Base-by-base conservation (phyloP, 1,140 invertebrate genomes). In the Hyposmocoma kahamanoa region DNA sequence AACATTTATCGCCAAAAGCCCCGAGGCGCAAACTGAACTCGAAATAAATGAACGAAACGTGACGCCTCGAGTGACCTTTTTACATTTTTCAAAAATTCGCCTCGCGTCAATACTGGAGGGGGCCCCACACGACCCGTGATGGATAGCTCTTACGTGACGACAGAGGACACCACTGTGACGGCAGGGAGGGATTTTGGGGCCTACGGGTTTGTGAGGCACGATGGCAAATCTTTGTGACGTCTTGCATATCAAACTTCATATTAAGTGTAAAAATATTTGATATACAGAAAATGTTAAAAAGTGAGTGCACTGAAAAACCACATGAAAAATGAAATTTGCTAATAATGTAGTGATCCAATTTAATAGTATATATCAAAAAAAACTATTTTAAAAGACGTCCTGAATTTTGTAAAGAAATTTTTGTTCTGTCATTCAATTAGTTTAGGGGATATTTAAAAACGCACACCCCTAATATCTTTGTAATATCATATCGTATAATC, bases 81-180 rank as follows among this genome's bases (percentile, higher is more conserved):
- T 72, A 73, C 77, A 84, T 84, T 84, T 84, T 84, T 84, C 75
- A 84, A 81, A 84, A 83, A 78, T 77, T 78, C 77, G 56, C 67
- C 60, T 45, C 52, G 62, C 79, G 73, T 81, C 80, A 79, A 79
- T 80, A 65, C 62, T 50, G 48, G 30, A 19, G 51, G 42, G 58
- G 38, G 38, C 18, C 5, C 20, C 65, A 71, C 60, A 70, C 71
- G 61, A 52, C 22, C 6, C 50, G 50, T 80, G 80, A 84, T 82
- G 74, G 78, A 84, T 84, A 65, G 70, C 59, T 57, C 55, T 62
- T 82, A 84, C 81, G 80, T 84, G 80, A 80, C 72, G 75, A 53
- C 65, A 56, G 67, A 56, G 67, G 63, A 69, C 68, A 64, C 52
- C 42, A 54, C 43, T 11, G 18, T 20, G 15, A 8, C 3, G 15